Evolutionary conservation across 1,140 invertebrate genomes (phyloP).

Genomic region (Bombus polaris): DNA sequence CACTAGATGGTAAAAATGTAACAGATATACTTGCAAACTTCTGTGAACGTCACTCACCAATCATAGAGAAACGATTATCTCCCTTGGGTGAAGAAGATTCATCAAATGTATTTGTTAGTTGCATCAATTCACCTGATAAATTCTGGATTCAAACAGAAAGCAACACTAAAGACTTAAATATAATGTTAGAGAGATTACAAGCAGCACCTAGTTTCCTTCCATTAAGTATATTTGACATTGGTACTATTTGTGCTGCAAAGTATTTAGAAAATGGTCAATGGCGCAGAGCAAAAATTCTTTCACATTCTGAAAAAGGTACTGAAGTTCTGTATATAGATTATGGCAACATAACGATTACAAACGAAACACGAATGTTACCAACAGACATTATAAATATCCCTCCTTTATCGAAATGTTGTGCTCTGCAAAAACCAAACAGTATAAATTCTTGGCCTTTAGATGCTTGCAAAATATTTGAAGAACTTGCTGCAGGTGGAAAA

Average conservation of each 20-base stretch:
- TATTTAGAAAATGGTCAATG: slow-evolving; percentile 86
- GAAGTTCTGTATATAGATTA: slow-evolving; percentile 85
- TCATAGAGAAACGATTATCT: slow-evolving; percentile 70
- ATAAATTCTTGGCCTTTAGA: slow-evolving; percentile 69
- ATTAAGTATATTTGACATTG: slow-evolving; percentile 81
- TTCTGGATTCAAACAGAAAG: slow-evolving; percentile 87
- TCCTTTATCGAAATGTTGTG: slow-evolving; percentile 77
- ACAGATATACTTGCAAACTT: slow-evolving; percentile 82
- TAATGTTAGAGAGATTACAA: slow-evolving; percentile 83
- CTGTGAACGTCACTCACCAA: slow-evolving; percentile 28
- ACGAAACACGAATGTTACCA: slow-evolving; percentile 76
- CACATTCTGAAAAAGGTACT: slow-evolving; percentile 63
- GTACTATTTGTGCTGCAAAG: slow-evolving; percentile 85
- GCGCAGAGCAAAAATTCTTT: slow-evolving; percentile 84
- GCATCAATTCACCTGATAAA: slow-evolving; percentile 83
- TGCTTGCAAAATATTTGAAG: slow-evolving; percentile 68
- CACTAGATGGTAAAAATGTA: slow-evolving; percentile 84
- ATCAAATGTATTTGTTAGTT: slow-evolving; percentile 79
- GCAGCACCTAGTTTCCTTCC: slow-evolving; percentile 82
- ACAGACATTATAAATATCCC: slow-evolving; percentile 75
- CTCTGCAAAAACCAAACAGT: slow-evolving; percentile 68
- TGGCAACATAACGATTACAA: slow-evolving; percentile 80
- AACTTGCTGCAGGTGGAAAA: slow-evolving; percentile 72
- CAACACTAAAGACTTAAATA: slow-evolving; percentile 82
- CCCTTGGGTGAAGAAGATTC: slow-evolving; percentile 77